phyloP scores from a whole-genome alignment of 1,140 invertebrate genomes.

The Leptoteleia sp. region DNA sequence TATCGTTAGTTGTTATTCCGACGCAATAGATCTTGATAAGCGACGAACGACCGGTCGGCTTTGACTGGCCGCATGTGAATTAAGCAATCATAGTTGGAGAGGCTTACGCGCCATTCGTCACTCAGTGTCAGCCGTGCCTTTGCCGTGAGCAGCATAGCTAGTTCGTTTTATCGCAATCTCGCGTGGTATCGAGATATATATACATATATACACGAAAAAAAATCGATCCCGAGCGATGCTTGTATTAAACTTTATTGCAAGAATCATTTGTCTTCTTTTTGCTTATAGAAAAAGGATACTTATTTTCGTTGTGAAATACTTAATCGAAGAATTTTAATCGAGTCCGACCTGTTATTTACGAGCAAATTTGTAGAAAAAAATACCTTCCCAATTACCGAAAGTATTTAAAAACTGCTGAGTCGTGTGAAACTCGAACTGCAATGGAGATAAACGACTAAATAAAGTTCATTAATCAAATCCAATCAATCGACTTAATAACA shows the following conservation, averaged over 20 bases:
- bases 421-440: slow-evolving; percentile 26
- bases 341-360: slow-evolving; percentile 38
- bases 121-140: slow-evolving; percentile 73
- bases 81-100: slow-evolving; percentile 77
- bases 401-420: slow-evolving; percentile 15
- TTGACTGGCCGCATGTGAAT: slow-evolving; percentile 75
- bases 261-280: slow-evolving; percentile 59
- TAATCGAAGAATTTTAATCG: slow-evolving; percentile 52
- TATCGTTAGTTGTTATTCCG: slow-evolving; percentile 76
- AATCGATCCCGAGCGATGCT: slow-evolving; percentile 60
- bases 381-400: slow-evolving; percentile 42
- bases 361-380: slow-evolving; percentile 34
- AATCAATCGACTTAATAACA: slow-evolving; percentile 26
- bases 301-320: slow-evolving; percentile 52
- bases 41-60: slow-evolving; percentile 70
- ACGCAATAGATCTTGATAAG: slow-evolving; percentile 77
- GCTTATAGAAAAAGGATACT: slow-evolving; percentile 58
- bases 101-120: slow-evolving; percentile 74
- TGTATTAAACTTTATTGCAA: slow-evolving; percentile 59
- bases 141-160: slow-evolving; percentile 73
- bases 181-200: slow-evolving; percentile 66
- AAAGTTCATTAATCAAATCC: slow-evolving; percentile 16
- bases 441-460: not conserved
- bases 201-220: slow-evolving; percentile 56
- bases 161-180: slow-evolving; percentile 71